These are phyloP conservation scores for Bicyclus anynana DNA, from an alignment of 1,140 invertebrate genomes.

Conservation along the genomic window DNA sequence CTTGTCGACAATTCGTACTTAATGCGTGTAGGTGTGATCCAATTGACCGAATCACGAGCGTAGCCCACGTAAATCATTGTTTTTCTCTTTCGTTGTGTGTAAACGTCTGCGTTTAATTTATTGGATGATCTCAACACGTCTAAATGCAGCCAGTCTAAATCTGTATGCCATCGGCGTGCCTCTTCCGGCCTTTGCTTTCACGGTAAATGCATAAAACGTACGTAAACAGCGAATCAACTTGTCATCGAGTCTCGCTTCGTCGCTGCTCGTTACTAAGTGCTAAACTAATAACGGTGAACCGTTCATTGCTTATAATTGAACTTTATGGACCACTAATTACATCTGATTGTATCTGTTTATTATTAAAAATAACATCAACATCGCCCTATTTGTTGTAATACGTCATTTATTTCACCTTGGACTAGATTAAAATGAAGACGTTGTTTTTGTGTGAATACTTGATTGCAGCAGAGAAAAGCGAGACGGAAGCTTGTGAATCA, in stretches of 20 bases:
- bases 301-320: constrained; percentile 26
- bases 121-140: constrained; percentile 61
- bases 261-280: neutral
- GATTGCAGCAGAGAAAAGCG: constrained; percentile 51
- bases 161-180: constrained; percentile 50
- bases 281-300: neutral
- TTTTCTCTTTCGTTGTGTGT: constrained; percentile 12
- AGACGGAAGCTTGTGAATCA: constrained; percentile 58
- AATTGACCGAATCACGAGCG: constrained; percentile 18
- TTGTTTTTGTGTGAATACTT: constrained; percentile 50
- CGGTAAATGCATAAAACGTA: constrained; percentile 60
- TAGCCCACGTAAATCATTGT: constrained; percentile 8
- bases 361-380: no score
- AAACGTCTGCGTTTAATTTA: constrained; percentile 33
- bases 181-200: constrained; percentile 60
- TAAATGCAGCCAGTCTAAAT: constrained; percentile 64
- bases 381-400: no score
- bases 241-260: constrained; percentile 35
- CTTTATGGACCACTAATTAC: neutral
- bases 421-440: constrained; percentile 39
- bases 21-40: constrained; percentile 26
- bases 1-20: constrained; percentile 9
- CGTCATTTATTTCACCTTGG: neutral
- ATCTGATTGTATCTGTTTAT: no score
- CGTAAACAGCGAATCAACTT: constrained; percentile 53